These are phyloP conservation scores for Phallusia fumigata DNA, from an alignment of 23 tunicate species.

Conservation along the genomic window DNA sequence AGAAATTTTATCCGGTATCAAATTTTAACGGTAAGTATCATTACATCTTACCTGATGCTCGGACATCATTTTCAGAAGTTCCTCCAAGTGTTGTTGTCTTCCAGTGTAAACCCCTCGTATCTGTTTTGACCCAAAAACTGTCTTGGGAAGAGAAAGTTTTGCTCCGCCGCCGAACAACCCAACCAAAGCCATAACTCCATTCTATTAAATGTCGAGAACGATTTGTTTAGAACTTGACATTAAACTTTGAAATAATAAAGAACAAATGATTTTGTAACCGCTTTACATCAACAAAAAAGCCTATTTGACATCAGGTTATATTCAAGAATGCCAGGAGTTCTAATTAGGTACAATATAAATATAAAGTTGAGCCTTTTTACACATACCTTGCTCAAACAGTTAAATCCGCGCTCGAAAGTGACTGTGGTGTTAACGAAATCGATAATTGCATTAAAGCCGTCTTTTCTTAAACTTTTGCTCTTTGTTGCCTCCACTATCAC, in stretches of 20 bases:
- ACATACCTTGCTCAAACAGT: constrained; percentile 29
- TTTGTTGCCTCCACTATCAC: constrained; percentile 8
- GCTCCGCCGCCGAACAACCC: constrained; percentile 40
- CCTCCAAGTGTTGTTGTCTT: constrained; percentile 19
- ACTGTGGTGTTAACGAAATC: constrained; percentile 39
- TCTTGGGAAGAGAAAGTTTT: constrained; percentile 7
- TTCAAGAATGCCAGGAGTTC: too few relatives aligned
- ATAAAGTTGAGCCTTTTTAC: too few relatives aligned
- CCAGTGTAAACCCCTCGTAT: constrained; percentile 30
- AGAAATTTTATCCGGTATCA: too few relatives aligned
- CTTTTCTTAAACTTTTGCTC: constrained; percentile 5
- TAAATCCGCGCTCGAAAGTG: constrained; percentile 32
- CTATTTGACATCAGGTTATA: too few relatives aligned
- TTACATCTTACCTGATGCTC: background rate
- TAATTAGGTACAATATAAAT: too few relatives aligned
- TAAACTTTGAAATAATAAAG: too few relatives aligned
- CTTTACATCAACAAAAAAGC: too few relatives aligned
- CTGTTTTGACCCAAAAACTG: constrained; percentile 5
- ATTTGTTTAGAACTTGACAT: too few relatives aligned
- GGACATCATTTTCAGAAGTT: constrained; percentile 14
- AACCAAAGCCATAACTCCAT: constrained; percentile 40
- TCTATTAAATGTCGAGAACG: constrained; percentile 16
- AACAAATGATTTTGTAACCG: too few relatives aligned
- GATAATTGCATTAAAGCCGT: constrained; percentile 45
- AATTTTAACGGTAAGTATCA: background rate